Conservation (phyloP, 1,140 invertebrate species). For the Brachionus manjavacas region DNA sequence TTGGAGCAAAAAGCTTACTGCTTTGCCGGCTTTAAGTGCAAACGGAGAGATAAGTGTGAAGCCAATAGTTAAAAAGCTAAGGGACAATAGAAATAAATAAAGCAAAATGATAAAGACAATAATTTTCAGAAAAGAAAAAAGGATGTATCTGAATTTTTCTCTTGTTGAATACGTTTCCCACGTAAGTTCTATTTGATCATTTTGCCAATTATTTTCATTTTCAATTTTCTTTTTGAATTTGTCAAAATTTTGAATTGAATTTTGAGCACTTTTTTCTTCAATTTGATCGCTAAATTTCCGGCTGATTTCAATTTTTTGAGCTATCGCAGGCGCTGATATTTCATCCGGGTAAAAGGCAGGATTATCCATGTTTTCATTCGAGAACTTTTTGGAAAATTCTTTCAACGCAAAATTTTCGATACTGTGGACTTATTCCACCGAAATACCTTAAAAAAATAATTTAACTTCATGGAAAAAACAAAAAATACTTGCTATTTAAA, state of each 20-base stretch:
- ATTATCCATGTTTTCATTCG: slow-evolving; percentile 3
- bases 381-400: background rate
- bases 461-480: background rate
- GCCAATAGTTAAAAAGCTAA: background rate
- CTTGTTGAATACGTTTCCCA: background rate
- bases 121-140: background rate
- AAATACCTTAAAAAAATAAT: background rate
- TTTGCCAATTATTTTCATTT: background rate
- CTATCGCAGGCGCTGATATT: background rate
- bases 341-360: background rate
- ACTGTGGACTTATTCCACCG: background rate
- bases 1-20: slow-evolving; percentile 51
- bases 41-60: background rate
- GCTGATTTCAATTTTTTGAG: background rate
- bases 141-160: background rate
- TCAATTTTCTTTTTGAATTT: background rate
- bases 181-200: background rate
- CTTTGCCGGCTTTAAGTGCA: background rate
- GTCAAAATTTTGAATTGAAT: background rate
- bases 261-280: background rate
- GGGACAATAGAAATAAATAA: background rate
- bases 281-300: background rate
- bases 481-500: background rate
- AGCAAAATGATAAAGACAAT: background rate
- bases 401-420: background rate